These are phyloP conservation scores for Marmota flaviventris DNA, from an alignment of 2,113 vertebrate genomes.

Conservation along the genomic window DNA sequence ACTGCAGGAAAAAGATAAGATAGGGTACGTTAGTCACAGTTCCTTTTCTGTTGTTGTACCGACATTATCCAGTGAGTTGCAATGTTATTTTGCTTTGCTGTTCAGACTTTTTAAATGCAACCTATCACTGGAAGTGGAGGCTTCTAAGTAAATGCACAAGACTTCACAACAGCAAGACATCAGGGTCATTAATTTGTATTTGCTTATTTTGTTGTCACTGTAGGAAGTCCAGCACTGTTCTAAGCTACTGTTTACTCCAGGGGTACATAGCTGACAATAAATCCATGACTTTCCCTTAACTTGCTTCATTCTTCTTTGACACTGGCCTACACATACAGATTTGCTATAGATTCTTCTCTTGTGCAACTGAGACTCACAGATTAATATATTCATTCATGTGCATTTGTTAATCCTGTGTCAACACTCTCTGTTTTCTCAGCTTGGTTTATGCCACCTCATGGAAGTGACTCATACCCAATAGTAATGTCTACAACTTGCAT, in stretches of 20 bases:
- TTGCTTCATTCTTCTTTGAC: not conserved
- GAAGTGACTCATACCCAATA: not conserved
- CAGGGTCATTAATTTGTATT: not conserved
- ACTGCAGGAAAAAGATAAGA: conserved; percentile 86
- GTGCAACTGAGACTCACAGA: not conserved
- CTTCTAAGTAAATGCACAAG: not conserved
- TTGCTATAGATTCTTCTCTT: not conserved
- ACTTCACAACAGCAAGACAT: not conserved
- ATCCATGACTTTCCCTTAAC: not conserved
- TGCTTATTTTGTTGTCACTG: not conserved
- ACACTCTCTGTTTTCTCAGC: not conserved
- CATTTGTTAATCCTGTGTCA: not conserved
- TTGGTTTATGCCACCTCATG: not conserved
- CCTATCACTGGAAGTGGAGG: not conserved
- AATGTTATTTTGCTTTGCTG: conserved; percentile 49
- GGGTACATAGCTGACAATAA: not conserved
- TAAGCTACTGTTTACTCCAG: not conserved
- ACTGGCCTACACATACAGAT: not conserved
- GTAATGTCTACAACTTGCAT: not conserved
- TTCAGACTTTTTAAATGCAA: conserved; percentile 31
- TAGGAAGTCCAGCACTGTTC: not conserved
- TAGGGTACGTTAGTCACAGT: conserved; percentile 82
- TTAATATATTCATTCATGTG: not conserved
- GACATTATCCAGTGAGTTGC: conserved; percentile 74
- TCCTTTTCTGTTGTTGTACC: conserved; percentile 82